These are phyloP conservation scores for Sciurus carolinensis DNA, from an alignment of 2,797 vertebrate genomes.

Conservation along the genomic window DNA sequence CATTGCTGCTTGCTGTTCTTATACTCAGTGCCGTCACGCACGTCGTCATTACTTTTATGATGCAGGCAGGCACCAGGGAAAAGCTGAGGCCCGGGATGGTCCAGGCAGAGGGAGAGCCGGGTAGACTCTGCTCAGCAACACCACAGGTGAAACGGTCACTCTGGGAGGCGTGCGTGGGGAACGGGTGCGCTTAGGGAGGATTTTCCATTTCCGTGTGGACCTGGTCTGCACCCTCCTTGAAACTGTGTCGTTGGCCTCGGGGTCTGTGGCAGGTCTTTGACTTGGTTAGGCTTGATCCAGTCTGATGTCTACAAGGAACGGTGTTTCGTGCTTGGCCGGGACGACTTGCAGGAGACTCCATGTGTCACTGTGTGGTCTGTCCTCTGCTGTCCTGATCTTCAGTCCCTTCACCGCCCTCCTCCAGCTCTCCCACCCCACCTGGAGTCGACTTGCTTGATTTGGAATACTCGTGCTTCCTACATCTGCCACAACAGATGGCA, in stretches of 20 bases:
- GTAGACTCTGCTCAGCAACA: background rate
- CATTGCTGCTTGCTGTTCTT: background rate
- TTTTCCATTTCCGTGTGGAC: background rate
- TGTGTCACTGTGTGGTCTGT: background rate
- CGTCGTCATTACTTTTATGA: background rate
- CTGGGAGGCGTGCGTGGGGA: background rate
- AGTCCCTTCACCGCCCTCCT: background rate
- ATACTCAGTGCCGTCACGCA: background rate
- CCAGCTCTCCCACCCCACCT: rapidly evolving
- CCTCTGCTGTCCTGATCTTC: background rate
- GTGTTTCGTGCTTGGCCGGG: background rate
- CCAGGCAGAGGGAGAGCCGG: background rate
- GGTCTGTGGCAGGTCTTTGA: background rate
- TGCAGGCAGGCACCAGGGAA: background rate
- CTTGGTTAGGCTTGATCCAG: background rate
- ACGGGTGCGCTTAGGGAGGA: background rate
- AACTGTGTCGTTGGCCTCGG: background rate
- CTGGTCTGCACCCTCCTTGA: background rate
- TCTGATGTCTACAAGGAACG: background rate
- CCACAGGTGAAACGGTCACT: too few species aligned
- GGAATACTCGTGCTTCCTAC: background rate
- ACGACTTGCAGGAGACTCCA: too few species aligned
- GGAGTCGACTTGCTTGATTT: background rate
- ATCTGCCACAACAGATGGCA: background rate
- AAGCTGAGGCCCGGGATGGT: background rate